These are phyloP conservation scores for Diachasmimorpha longicaudata DNA, from an alignment of 1,140 invertebrate genomes.

Conservation along the genomic window DNA sequence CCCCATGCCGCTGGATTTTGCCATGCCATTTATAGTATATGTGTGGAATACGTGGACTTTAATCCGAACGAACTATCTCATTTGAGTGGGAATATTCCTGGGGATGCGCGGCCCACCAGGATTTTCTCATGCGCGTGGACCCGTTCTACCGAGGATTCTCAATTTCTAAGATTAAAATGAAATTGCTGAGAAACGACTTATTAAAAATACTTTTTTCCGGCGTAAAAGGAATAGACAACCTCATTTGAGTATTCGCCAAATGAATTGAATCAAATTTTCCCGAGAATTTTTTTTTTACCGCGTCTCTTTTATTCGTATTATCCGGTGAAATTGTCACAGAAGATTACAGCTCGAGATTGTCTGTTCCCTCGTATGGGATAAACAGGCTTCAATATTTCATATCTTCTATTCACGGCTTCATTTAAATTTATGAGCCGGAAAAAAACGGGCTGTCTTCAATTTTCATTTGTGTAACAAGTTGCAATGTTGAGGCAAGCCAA, in stretches of 20 bases:
- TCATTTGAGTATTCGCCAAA: neutral
- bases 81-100: neutral
- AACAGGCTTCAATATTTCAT: neutral
- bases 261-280: constrained; percentile 23
- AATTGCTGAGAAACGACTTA: constrained; percentile 22
- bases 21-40: constrained; percentile 20
- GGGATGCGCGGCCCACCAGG: neutral
- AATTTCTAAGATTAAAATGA: constrained; percentile 31
- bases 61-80: constrained; percentile 27
- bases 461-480: neutral
- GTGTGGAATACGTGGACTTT: constrained; percentile 32
- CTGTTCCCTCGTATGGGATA: neutral
- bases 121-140: constrained; percentile 12
- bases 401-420: neutral
- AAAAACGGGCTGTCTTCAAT: neutral
- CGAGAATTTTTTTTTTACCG: neutral
- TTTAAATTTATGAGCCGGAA: neutral
- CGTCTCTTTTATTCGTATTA: constrained; percentile 33
- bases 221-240: neutral
- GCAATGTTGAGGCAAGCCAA: constrained; percentile 7
- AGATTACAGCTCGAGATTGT: neutral
- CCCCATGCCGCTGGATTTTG: constrained; percentile 28
- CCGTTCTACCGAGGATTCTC: neutral
- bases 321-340: neutral
- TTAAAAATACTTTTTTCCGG: constrained; percentile 16